Conservation (phyloP, 1,140 invertebrate genomes). For the Drosophila seguyi region DNA sequence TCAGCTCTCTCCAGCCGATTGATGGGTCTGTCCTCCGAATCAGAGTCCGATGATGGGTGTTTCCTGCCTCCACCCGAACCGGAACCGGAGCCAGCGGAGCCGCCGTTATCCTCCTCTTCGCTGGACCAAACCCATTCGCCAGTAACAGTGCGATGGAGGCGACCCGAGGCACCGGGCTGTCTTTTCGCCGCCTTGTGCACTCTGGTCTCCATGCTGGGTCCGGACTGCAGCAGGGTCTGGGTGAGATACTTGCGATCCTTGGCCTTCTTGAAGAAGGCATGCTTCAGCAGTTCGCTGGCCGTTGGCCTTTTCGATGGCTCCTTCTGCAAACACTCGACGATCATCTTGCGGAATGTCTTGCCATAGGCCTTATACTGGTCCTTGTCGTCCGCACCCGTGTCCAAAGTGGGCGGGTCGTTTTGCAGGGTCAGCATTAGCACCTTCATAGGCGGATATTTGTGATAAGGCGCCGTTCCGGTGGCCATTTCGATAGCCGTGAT, state of each 20-base stretch:
- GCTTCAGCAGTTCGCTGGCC: constrained; percentile 98
- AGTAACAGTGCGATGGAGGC: constrained; percentile 96
- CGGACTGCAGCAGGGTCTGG: constrained; percentile 94
- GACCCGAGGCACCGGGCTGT: constrained; percentile 95
- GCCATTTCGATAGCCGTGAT: constrained; percentile 99
- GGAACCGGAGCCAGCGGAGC: constrained; percentile 21
- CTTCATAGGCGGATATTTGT: constrained; percentile 99
- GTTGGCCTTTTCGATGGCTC: constrained; percentile 97
- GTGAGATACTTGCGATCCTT: constrained; percentile 98
- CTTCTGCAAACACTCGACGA: constrained; percentile 97
- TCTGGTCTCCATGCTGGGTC: constrained; percentile 94
- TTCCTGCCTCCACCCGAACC: constrained; percentile 62
- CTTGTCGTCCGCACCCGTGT: constrained; percentile 97
- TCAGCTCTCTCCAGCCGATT: constrained; percentile 86
- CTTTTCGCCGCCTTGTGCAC: constrained; percentile 94
- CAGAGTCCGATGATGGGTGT: constrained; percentile 83
- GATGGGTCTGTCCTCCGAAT: constrained; percentile 86
- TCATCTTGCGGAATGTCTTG: constrained; percentile 98
- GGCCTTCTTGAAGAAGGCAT: constrained; percentile 99
- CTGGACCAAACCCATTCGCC: constrained; percentile 99
- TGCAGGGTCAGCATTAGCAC: constrained; percentile 98
- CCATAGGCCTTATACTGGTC: constrained; percentile 99
- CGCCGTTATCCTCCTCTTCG: constrained; percentile 87
- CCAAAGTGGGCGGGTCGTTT: constrained; percentile 98
- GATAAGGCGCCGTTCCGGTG: constrained; percentile 99